Base-by-base conservation (phyloP, 1,140 invertebrate species). In the Himalopsyche phryganea region DNA sequence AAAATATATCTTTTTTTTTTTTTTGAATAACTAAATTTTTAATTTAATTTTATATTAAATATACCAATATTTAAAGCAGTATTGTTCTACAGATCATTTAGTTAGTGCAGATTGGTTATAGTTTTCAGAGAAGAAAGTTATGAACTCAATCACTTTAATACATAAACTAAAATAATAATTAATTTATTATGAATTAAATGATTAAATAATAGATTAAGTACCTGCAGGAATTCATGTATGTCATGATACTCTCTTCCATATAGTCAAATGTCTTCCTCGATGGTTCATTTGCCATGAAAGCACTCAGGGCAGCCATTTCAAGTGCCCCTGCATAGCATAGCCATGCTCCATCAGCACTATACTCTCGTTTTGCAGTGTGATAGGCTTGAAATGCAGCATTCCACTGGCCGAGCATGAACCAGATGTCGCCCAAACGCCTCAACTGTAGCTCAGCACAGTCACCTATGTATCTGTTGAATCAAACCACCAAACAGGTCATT, bases 381-480 rank as follows among this genome's bases (percentile, higher is more conserved):
- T 98, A 99, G 0, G 91, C 85, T 68, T 82, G 91, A 75, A 95
- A 97, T 1, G 97, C 93, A 49, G 91, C 78, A 60, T 88, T 85
- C 77, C 98, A 98, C 66, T 96, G 86, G 7, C 94, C 92, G 72
- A 98, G 95, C 82, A 98, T 87, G 69, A 99, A 98, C 71, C 92
- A 95, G 0, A 99, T 75, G 76, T 99, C 97, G 4, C 90, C 97
- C 33, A 98, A 72, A 53, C 94, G 86, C 55, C 96, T 81, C 18
- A 95, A 83, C 70, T 98, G 95, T 36, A 98, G 78, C 76, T 99
- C 97, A 2, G 91, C 86, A 40, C 95, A 93, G 72, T 98, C 95
- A 32, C 78, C 77, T 14, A 88, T 85, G 71, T 96, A 96, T 58
- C 89, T 92, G 65, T 46, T 77, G 70, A 9, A 10, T n/a, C n/a